Evolutionary conservation across 2,797 vertebrate species (phyloP).

Genomic region (Cossypha polioptera): DNA sequence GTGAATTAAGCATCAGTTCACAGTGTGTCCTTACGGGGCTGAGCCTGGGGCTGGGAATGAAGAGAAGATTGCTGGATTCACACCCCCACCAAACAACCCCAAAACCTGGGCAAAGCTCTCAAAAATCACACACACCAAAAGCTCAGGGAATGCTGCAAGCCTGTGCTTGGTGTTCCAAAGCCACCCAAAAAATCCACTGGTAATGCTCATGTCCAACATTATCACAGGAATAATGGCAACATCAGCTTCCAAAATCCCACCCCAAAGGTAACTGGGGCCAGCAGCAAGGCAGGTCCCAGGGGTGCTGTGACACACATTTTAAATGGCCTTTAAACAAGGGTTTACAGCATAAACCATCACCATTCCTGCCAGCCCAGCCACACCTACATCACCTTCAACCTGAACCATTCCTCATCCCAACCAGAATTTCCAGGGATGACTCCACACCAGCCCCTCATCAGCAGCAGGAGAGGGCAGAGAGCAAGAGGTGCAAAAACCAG

Average conservation of each 20-base stretch:
- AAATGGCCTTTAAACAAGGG: not conserved
- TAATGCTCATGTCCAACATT: accelerated
- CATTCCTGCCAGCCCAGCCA: not conserved
- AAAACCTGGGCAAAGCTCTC: not conserved
- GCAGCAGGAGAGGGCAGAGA: not conserved
- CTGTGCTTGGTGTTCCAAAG: not conserved
- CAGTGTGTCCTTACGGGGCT: conserved; percentile 25
- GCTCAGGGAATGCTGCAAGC: not conserved
- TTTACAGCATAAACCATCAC: not conserved
- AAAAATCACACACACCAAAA: not conserved
- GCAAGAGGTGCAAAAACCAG: not conserved
- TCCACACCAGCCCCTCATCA: not conserved
- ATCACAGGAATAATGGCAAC: accelerated
- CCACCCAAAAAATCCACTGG: not conserved
- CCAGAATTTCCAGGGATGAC: not conserved
- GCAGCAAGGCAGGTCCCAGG: not conserved
- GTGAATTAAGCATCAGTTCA: conserved; percentile 60
- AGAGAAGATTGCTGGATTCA: not conserved
- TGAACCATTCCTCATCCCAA: not conserved
- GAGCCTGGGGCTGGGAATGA: conserved; percentile 45
- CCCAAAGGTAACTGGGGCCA: not conserved
- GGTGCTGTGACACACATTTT: not conserved
- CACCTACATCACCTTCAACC: not conserved
- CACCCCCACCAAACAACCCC: not conserved
- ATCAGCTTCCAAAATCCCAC: not conserved